These are phyloP conservation scores for Diaprepes abbreviatus DNA, from an alignment of 2,888 invertebrate species.

Conservation along the genomic window DNA sequence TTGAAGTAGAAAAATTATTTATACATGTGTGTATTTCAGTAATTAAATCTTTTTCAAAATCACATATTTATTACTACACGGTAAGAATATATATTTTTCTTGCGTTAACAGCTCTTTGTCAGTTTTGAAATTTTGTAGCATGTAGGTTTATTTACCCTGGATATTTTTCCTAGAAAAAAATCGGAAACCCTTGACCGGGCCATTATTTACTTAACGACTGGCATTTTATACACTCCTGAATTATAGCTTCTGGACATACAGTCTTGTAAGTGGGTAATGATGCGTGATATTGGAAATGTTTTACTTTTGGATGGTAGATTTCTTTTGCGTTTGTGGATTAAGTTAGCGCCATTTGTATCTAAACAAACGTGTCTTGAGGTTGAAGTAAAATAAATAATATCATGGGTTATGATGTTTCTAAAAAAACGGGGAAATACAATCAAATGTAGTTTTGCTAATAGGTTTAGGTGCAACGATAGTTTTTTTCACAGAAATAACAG, in stretches of 20 bases:
- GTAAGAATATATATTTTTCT: no score
- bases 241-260: constrained; percentile 27
- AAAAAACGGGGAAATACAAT: no score
- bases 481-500: no score
- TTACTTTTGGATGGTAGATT: constrained; percentile 32
- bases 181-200: constrained; percentile 12
- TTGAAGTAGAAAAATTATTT: no score
- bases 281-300: constrained; percentile 41
- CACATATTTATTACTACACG: no score
- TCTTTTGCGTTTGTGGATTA: constrained; percentile 25
- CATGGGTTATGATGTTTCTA: no score
- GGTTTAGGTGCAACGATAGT: no score
- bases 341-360: constrained; percentile 22
- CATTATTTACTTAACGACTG: constrained; percentile 33
- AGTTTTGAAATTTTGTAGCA: no score
- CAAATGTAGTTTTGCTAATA: no score
- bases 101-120: no score
- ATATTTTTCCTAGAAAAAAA: constrained; percentile 4
- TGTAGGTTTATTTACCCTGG: neutral
- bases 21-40: no score
- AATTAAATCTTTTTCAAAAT: no score
- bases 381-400: neutral
- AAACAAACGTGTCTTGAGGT: neutral
- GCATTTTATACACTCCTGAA: constrained; percentile 27
- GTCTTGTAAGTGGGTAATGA: constrained; percentile 26